Evolutionary conservation across 2,888 invertebrate genomes (phyloP).

Genomic region (Escarpia spicata): DNA sequence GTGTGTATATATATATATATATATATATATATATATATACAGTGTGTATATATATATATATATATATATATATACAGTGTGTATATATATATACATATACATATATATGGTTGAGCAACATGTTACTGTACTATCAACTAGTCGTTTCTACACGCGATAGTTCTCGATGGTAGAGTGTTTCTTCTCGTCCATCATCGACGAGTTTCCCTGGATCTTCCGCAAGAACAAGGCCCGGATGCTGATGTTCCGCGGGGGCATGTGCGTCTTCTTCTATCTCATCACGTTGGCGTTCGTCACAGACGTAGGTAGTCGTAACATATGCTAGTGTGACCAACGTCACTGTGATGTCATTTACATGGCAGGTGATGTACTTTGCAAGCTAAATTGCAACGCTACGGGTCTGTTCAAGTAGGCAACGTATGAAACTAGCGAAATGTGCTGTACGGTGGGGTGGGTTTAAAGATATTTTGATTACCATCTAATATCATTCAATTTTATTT

Average conservation of each 20-base stretch:
- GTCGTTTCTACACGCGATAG: slow-evolving; percentile 39
- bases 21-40: too few species aligned
- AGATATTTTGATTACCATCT: background rate
- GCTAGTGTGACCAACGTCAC: too few species aligned
- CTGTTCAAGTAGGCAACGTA: too few species aligned
- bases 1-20: too few species aligned
- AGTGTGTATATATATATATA: too few species aligned
- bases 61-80: too few species aligned
- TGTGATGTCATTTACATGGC: too few species aligned
- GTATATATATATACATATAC: too few species aligned
- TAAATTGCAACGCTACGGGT: too few species aligned
- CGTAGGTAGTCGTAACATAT: slow-evolving; percentile 41
- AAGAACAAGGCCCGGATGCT: slow-evolving; percentile 43
- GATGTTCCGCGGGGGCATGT: slow-evolving; percentile 48
- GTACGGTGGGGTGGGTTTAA: too few species aligned
- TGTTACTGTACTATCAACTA: background rate
- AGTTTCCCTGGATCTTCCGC: slow-evolving; percentile 45
- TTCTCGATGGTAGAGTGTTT: slow-evolving; percentile 54
- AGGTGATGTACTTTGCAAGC: too few species aligned
- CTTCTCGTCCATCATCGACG: slow-evolving; percentile 50
- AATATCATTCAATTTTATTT: background rate
- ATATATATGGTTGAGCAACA: background rate
- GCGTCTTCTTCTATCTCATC: slow-evolving; percentile 48
- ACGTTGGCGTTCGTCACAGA: slow-evolving; percentile 56
- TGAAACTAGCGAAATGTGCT: too few species aligned